Percentiles rank a stretch among this genome's conserved stretches.
phyloP scores from a whole-genome alignment of 2,113 vertebrate genomes.

The Coptodon bakossiorum region DNA sequence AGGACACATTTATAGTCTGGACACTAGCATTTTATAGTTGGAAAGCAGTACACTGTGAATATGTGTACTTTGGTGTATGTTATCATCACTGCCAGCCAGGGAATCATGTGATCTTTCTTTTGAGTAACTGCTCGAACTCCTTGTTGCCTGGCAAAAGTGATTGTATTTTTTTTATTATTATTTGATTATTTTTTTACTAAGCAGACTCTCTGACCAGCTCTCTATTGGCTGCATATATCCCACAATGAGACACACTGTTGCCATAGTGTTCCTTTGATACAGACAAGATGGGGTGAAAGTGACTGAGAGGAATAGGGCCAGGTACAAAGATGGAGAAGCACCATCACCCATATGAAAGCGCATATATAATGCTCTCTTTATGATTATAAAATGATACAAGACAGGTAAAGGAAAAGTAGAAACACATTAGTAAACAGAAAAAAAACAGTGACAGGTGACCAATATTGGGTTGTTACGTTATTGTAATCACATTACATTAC shows the following conservation, averaged over 20 bases:
- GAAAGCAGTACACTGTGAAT: not conserved
- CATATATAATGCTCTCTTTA: not conserved
- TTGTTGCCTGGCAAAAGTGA: slow-evolving; percentile 30
- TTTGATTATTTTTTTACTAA: not conserved
- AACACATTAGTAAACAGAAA: not conserved
- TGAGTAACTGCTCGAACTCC: not conserved
- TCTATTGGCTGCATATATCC: slow-evolving; percentile 11
- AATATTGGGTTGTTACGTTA: not conserved
- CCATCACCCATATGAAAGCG: not conserved
- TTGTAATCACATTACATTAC: not conserved
- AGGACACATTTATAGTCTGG: not conserved
- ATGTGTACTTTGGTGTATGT: not conserved
- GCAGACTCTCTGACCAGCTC: not conserved
- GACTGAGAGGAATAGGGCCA: not conserved
- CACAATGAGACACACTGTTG: slow-evolving; percentile 18
- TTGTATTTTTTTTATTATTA: not conserved
- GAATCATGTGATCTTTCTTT: not conserved
- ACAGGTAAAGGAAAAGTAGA: not conserved
- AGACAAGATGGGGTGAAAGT: not conserved
- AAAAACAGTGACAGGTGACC: not conserved
- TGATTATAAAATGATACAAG: not conserved
- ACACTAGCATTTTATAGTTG: not conserved
- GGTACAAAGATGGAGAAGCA: not conserved
- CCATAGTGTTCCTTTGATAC: not conserved
- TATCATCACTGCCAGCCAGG: not conserved